Conservation (phyloP, 2,113 vertebrate genomes). For the Hippolais icterina region DNA sequence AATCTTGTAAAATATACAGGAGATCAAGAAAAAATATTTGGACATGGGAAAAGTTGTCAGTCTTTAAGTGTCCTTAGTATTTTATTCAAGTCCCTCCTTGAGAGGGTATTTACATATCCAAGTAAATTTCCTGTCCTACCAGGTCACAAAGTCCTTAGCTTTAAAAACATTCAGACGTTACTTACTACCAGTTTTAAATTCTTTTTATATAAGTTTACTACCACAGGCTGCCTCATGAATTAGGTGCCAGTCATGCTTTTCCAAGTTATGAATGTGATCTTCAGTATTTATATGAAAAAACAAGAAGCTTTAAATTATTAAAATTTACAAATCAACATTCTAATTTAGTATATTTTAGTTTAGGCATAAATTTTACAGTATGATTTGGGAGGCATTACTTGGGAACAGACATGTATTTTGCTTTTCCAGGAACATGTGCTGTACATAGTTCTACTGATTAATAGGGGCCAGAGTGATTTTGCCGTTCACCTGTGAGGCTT, state of each 20-base stretch:
- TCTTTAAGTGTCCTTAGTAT: not conserved
- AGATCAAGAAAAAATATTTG: not conserved
- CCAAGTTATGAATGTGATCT: not conserved
- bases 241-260: not conserved
- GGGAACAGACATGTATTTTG: not conserved
- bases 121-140: not conserved
- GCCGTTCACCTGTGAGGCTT: not conserved
- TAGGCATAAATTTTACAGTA: not conserved
- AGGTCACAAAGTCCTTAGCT: not conserved
- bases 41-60: not conserved
- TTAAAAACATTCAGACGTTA: not conserved
- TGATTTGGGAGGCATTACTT: accelerated
- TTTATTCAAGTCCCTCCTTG: not conserved
- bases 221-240: not conserved
- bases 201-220: not conserved
- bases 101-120: not conserved
- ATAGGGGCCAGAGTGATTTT: not conserved
- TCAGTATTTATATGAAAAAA: not conserved
- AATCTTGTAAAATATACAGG: not conserved
- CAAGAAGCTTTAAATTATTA: not conserved
- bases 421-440: not conserved
- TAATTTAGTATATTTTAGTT: not conserved
- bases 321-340: not conserved
- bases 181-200: not conserved
- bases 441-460: not conserved